These are phyloP conservation scores for Sylvilagus bachmani DNA, from an alignment of 2,113 vertebrate genomes.

Conservation along the genomic window DNA sequence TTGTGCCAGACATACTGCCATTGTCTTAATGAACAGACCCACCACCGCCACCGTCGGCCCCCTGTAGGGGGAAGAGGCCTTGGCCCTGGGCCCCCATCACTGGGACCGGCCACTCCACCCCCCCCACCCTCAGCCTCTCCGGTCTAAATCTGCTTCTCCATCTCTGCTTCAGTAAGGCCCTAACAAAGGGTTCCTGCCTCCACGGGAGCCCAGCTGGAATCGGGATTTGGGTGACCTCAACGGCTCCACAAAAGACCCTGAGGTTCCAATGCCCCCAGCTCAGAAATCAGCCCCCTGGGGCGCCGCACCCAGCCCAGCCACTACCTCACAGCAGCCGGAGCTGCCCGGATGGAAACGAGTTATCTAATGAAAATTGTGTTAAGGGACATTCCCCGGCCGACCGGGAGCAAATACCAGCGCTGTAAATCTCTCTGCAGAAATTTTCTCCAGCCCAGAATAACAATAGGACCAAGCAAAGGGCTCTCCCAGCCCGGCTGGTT, in stretches of 20 bases:
- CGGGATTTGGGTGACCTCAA: conserved; percentile 82
- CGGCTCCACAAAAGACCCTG: conserved; percentile 82
- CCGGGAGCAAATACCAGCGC: conserved; percentile 80
- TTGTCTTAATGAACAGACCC: conserved; percentile 76
- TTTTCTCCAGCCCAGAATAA: conserved; percentile 87
- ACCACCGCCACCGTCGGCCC: not conserved
- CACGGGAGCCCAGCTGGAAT: conserved; percentile 77
- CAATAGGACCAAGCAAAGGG: conserved; percentile 88
- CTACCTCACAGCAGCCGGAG: not conserved
- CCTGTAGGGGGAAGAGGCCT: not conserved
- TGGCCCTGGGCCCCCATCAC: conserved; percentile 10
- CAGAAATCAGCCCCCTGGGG: conserved; percentile 27
- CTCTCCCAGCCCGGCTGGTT: conserved; percentile 87
- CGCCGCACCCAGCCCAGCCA: conserved; percentile 50
- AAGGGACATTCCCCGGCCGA: conserved; percentile 84
- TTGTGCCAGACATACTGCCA: conserved; percentile 72
- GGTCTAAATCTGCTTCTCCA: conserved; percentile 68
- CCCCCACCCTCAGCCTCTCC: conserved; percentile 3
- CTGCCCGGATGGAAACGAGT: conserved; percentile 74
- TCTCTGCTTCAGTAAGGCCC: conserved; percentile 41
- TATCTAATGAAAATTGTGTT: conserved; percentile 86
- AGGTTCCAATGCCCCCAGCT: conserved; percentile 44
- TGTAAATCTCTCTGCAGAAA: conserved; percentile 79
- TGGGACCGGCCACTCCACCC: conserved; percentile 2
- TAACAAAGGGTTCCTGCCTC: conserved; percentile 87